Percentiles rank a stretch among this genome's conserved stretches.
These are phyloP conservation scores for Eupithecia abbreviata DNA, from an alignment of 2,888 invertebrate species.

Conservation along the genomic window DNA sequence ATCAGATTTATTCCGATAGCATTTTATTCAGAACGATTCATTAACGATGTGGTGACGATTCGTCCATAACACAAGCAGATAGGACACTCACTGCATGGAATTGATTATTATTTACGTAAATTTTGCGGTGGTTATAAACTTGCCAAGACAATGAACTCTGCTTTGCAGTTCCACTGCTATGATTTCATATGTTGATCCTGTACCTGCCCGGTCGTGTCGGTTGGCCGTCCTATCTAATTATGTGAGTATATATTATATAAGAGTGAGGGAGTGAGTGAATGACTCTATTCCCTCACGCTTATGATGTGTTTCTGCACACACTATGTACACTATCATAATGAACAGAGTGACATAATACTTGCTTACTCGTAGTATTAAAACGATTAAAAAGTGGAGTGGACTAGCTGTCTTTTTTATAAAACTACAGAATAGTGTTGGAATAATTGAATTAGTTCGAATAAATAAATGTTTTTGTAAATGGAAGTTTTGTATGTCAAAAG, in stretches of 20 bases:
- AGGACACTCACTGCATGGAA: background rate
- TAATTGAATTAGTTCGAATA: background rate
- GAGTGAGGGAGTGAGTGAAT: no score
- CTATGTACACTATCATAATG: no score
- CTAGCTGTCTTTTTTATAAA: background rate
- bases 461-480: constrained; percentile 2
- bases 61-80: constrained; percentile 5
- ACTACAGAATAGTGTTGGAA: background rate
- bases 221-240: no score
- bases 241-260: no score
- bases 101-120: background rate
- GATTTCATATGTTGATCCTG: no score
- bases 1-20: constrained; percentile 41
- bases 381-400: background rate
- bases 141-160: no score
- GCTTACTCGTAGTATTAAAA: background rate
- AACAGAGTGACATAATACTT: no score
- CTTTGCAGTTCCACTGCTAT: no score
- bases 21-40: constrained; percentile 35
- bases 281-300: no score
- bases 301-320: no score
- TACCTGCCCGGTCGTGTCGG: no score
- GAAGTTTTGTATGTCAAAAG: background rate
- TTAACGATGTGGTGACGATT: constrained; percentile 22
- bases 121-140: no score